Evolutionary conservation across 2,797 vertebrate species (phyloP).

Genomic region (Epinephelus awoara): DNA sequence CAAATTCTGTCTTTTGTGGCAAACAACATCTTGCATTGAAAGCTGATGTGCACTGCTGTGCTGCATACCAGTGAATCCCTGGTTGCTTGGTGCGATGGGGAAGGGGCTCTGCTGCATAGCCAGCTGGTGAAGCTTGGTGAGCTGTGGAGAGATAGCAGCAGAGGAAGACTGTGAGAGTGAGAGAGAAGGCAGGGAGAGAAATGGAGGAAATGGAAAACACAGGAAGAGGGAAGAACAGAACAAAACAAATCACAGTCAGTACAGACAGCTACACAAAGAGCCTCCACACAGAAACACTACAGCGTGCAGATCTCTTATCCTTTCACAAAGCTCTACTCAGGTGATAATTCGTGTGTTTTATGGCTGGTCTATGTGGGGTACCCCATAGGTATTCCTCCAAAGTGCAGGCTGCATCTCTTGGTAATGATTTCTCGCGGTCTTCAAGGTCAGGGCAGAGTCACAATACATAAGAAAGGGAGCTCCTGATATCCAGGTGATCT

Average conservation of each 20-base stretch:
- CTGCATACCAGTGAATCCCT: slow-evolving; percentile 96
- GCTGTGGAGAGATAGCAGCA: slow-evolving; percentile 89
- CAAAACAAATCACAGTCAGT: slow-evolving; percentile 69
- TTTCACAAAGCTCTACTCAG: slow-evolving; percentile 22
- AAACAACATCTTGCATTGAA: slow-evolving; percentile 5
- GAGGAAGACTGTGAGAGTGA: slow-evolving; percentile 86
- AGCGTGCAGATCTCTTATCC: slow-evolving; percentile 6
- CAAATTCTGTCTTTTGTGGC: not conserved
- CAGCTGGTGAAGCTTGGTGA: slow-evolving; percentile 99
- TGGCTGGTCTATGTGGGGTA: slow-evolving; percentile 46
- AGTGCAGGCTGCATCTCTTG: slow-evolving; percentile 46
- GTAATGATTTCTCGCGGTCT: slow-evolving; percentile 50
- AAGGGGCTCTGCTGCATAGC: slow-evolving; percentile 99
- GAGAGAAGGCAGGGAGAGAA: slow-evolving; percentile 79
- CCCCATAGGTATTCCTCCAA: slow-evolving; percentile 50
- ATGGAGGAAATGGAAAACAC: slow-evolving; percentile 74
- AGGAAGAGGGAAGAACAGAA: slow-evolving; percentile 71
- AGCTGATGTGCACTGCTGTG: not conserved
- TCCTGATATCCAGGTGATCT: slow-evolving; percentile 14
- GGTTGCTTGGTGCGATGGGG: slow-evolving; percentile 94
- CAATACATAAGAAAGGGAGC: slow-evolving; percentile 15
- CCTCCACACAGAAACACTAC: not conserved
- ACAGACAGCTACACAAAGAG: slow-evolving; percentile 54
- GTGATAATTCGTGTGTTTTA: slow-evolving; percentile 23
- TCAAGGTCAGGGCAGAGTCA: slow-evolving; percentile 35